A percentile compares a stretch with the other conserved stretches of the same genome.
Conservation (phyloP, 2,888 invertebrate genomes). For the Erannis defoliaria region DNA sequence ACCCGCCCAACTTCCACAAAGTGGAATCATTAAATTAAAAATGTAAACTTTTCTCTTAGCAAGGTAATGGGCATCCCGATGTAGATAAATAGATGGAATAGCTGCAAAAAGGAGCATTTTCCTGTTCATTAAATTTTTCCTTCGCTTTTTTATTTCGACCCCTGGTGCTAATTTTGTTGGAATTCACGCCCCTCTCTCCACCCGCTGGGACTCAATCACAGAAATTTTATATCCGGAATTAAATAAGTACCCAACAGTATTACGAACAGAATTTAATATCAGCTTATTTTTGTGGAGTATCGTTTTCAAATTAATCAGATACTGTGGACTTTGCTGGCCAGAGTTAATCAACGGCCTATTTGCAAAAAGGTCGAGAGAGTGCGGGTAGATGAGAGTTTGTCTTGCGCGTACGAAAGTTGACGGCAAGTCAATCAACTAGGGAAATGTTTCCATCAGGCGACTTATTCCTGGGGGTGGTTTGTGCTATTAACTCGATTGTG, state of each 20-base stretch:
- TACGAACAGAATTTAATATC: slow-evolving; percentile 82
- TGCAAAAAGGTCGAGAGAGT: slow-evolving; percentile 19
- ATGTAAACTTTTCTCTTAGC: slow-evolving; percentile 88
- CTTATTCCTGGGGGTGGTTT: slow-evolving; percentile 82
- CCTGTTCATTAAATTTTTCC: slow-evolving; percentile 88
- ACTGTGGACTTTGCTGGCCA: slow-evolving; percentile 29
- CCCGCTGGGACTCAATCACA: slow-evolving; percentile 86
- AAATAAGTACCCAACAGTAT: slow-evolving; percentile 85
- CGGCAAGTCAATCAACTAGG: slow-evolving; percentile 67
- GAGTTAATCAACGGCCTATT: slow-evolving; percentile 34
- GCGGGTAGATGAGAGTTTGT: slow-evolving; percentile 25
- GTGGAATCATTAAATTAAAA: slow-evolving; percentile 88
- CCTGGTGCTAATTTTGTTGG: slow-evolving; percentile 88
- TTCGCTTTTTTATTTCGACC: slow-evolving; percentile 87
- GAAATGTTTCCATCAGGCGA: slow-evolving; percentile 80
- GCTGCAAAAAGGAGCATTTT: slow-evolving; percentile 87
- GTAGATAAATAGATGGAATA: slow-evolving; percentile 87
- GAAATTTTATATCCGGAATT: slow-evolving; percentile 87
- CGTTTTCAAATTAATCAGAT: slow-evolving; percentile 50
- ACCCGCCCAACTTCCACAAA: slow-evolving; percentile 87
- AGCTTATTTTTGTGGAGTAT: slow-evolving; percentile 78
- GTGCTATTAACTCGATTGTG: slow-evolving; percentile 82
- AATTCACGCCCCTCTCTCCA: slow-evolving; percentile 86
- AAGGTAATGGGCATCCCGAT: slow-evolving; percentile 87
- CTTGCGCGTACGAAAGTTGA: slow-evolving; percentile 42